Conservation (phyloP, 2,797 vertebrate species). For the Clarias laeviceps region DNA sequence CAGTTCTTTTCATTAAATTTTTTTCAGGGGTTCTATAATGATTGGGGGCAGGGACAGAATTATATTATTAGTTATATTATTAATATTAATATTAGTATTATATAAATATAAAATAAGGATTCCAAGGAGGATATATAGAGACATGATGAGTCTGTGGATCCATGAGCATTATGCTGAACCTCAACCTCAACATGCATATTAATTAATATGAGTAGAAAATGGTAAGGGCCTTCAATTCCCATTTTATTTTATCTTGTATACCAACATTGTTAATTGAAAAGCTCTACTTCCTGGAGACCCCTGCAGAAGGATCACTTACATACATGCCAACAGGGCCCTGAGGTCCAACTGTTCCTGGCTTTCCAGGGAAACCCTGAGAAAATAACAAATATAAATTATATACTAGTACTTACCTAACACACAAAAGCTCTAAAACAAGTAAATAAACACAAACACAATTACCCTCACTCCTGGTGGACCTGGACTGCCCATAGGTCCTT, state of each 20-base stretch:
- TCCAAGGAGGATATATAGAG: no score
- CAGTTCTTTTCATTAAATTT: no score
- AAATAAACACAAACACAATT: conserved; percentile 49
- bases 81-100: no score
- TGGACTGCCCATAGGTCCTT: conserved; percentile 68
- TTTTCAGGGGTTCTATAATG: no score
- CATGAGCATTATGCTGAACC: background rate
- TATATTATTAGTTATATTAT: no score
- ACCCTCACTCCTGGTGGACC: conserved; percentile 80
- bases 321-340: conserved; percentile 88
- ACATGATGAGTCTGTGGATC: background rate
- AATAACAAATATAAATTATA: conserved; percentile 39
- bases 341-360: conserved; percentile 79
- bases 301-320: conserved; percentile 79
- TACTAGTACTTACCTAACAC: background rate
- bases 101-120: no score
- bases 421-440: conserved; percentile 5
- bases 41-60: no score
- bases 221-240: background rate
- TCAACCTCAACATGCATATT: background rate
- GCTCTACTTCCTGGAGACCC: conserved; percentile 10
- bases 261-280: background rate
- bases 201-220: background rate
- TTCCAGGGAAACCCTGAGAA: conserved; percentile 83
- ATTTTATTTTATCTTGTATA: background rate